phyloP scores from a whole-genome alignment of 2,888 invertebrate species.

The Rotaria socialis region DNA sequence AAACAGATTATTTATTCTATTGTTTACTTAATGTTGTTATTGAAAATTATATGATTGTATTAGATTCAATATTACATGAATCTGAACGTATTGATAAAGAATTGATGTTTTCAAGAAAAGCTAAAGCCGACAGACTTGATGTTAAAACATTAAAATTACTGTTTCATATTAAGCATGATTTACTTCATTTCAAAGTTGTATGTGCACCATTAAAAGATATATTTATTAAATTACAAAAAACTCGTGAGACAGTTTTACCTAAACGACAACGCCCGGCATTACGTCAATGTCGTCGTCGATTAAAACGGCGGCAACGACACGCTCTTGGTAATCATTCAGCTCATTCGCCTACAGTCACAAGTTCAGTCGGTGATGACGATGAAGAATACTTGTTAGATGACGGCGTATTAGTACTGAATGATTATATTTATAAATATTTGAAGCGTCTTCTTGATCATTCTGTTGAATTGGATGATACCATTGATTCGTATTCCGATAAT shows the following conservation, averaged over 20 bases:
- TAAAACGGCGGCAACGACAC: background rate
- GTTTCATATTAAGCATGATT: background rate
- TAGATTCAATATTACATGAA: conserved; percentile 12
- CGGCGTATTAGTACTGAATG: background rate
- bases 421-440: conserved; percentile 14
- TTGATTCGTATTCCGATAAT: background rate
- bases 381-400: background rate
- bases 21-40: background rate
- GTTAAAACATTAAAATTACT: background rate
- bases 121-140: background rate
- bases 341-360: no score
- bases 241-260: background rate
- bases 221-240: background rate
- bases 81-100: background rate
- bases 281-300: conserved; percentile 25
- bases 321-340: background rate
- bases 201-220: conserved; percentile 8
- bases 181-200: conserved; percentile 3
- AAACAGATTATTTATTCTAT: conserved; percentile 10
- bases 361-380: background rate
- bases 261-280: background rate
- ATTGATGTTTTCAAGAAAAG: background rate
- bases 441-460: background rate
- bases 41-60: background rate
- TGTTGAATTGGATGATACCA: background rate